phyloP scores from a whole-genome alignment of 2,113 vertebrate genomes.

The Otis tarda region DNA sequence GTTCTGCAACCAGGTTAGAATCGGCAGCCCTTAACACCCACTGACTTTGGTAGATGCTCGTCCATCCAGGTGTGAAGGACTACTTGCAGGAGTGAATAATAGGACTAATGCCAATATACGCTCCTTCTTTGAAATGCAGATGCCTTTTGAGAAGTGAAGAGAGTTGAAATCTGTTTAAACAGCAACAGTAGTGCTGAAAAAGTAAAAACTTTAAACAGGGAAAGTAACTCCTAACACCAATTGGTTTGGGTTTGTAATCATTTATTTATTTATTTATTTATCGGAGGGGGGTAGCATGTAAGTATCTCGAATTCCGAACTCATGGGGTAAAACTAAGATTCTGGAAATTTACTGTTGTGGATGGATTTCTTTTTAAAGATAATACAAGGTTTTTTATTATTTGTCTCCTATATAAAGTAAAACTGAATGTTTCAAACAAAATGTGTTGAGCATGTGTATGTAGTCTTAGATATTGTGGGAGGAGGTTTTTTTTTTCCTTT shows the following conservation, averaged over 20 bases:
- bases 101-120: not conserved
- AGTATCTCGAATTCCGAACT: not conserved
- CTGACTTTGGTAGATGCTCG: not conserved
- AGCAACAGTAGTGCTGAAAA: not conserved
- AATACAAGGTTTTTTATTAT: not conserved
- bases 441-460: fast-evolving
- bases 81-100: not conserved
- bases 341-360: not conserved
- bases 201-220: not conserved
- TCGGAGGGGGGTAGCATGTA: not conserved
- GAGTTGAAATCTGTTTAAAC: not conserved
- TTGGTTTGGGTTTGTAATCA: no score
- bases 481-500: not conserved
- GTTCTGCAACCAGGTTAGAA: not conserved
- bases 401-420: not conserved
- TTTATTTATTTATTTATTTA: not conserved
- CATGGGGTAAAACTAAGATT: not conserved
- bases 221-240: not conserved
- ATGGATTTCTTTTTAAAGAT: not conserved
- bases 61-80: not conserved
- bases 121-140: not conserved
- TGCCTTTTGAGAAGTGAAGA: not conserved
- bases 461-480: not conserved
- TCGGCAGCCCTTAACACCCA: not conserved
- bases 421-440: not conserved